A percentile compares a stretch with the other conserved stretches of the same genome.
These are phyloP conservation scores for Physella acuta DNA, from an alignment of 1,140 invertebrate genomes.

Conservation along the genomic window DNA sequence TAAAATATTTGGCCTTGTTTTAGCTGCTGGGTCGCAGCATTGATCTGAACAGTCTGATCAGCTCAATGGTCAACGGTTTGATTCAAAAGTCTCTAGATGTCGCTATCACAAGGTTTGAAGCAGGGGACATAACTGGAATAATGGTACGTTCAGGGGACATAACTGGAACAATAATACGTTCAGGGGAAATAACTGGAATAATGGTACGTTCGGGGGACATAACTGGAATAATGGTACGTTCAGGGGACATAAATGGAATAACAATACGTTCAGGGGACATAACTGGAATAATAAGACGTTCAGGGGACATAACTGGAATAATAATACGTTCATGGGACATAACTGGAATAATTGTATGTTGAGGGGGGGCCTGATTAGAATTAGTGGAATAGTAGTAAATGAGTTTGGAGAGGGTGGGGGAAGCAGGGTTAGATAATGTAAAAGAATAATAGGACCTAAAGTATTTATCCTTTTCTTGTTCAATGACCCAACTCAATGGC, in stretches of 20 bases:
- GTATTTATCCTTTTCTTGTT: too few relatives aligned
- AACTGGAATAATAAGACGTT: conserved; percentile 93
- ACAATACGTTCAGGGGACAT: conserved; percentile 84
- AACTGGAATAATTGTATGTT: too few relatives aligned
- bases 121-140: conserved; percentile 94
- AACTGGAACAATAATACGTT: conserved; percentile 93
- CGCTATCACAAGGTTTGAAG: conserved; percentile 93
- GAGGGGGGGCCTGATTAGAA: too few relatives aligned
- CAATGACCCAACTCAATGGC: too few relatives aligned
- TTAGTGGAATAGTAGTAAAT: too few relatives aligned
- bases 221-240: conserved; percentile 93
- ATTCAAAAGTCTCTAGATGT: conserved; percentile 94
- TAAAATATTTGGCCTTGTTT: conserved; percentile 26
- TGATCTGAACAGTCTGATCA: conserved; percentile 93
- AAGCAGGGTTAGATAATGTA: too few relatives aligned
- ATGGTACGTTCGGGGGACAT: conserved; percentile 84
- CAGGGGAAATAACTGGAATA: conserved; percentile 94
- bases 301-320: conserved; percentile 94
- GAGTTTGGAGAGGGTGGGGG: too few relatives aligned
- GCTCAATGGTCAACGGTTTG: conserved; percentile 92
- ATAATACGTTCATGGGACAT: conserved; percentile 78
- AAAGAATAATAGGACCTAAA: too few relatives aligned
- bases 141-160: conserved; percentile 84
- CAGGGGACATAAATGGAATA: conserved; percentile 94
- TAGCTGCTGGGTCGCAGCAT: conserved; percentile 94